Conservation (phyloP, 2,888 invertebrate species). For the Torymus tubicola region DNA sequence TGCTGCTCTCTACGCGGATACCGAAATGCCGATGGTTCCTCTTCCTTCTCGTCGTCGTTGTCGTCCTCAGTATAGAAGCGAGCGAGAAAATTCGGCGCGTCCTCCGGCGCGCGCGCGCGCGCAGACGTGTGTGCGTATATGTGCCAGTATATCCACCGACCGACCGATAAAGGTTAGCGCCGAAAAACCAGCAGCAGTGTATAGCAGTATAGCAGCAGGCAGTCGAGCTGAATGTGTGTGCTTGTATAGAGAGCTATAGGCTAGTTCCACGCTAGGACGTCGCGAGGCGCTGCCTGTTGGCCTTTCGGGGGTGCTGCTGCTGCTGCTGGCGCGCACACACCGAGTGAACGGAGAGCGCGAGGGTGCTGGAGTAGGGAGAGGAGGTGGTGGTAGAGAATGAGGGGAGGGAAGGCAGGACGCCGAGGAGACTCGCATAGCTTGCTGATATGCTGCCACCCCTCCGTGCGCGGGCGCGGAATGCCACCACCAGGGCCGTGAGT, state of each 20-base stretch:
- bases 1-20: too few species aligned
- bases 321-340: neutral
- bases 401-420: neutral
- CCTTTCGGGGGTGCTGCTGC: neutral
- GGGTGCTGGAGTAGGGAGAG: neutral
- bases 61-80: too few species aligned
- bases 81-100: too few species aligned
- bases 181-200: slow-evolving; percentile 25
- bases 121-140: too few species aligned
- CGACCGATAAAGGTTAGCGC: slow-evolving; percentile 48
- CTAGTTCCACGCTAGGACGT: too few species aligned
- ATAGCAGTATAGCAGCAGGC: slow-evolving; percentile 1
- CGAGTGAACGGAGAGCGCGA: neutral
- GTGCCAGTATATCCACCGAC: slow-evolving; percentile 13
- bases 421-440: neutral
- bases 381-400: neutral
- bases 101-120: too few species aligned
- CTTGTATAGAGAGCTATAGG: too few species aligned
- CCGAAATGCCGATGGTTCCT: too few species aligned
- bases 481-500: slow-evolving; percentile 10
- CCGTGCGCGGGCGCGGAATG: neutral
- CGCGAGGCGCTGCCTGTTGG: too few species aligned
- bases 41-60: too few species aligned
- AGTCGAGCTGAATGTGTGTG: too few species aligned
- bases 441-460: slow-evolving; percentile 7